Conservation (phyloP, 2,888 invertebrate genomes). For the Drosophila mettleri region DNA sequence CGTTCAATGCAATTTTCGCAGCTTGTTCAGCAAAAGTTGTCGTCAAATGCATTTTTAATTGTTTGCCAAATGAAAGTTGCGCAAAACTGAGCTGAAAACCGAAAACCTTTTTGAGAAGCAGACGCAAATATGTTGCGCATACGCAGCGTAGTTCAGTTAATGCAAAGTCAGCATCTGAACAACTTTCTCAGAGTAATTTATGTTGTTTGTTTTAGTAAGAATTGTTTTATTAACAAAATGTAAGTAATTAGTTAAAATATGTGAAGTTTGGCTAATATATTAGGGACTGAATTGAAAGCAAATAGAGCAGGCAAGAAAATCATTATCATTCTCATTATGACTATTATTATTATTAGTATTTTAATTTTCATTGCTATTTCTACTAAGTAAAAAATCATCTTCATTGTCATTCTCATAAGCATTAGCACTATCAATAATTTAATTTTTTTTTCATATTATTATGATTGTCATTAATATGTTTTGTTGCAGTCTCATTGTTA, state of each 20-base stretch:
- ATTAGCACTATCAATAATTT: too few species aligned
- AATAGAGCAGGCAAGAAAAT: background rate
- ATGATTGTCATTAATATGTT: too few species aligned
- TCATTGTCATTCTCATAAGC: too few species aligned
- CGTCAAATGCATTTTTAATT: constrained; percentile 58
- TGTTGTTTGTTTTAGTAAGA: constrained; percentile 9
- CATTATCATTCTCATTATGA: background rate
- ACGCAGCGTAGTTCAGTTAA: constrained; percentile 32
- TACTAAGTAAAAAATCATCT: too few species aligned
- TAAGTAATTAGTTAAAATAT: background rate
- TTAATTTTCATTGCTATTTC: background rate
- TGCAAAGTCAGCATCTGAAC: constrained; percentile 33
- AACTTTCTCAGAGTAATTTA: constrained; percentile 4
- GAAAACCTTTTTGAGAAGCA: background rate
- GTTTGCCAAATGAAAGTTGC: constrained; percentile 43
- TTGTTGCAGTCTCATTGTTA: too few species aligned
- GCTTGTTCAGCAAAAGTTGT: constrained; percentile 42
- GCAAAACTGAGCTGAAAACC: constrained; percentile 5
- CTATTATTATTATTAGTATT: background rate
- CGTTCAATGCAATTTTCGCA: constrained; percentile 27
- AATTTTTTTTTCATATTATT: too few species aligned
- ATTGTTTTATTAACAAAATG: constrained; percentile 10
- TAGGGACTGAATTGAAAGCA: background rate
- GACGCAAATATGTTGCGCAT: constrained; percentile 35
- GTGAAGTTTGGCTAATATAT: background rate